Evolutionary conservation across 1,140 invertebrate species (phyloP).

Genomic region (Zeugodacus cucurbitae): DNA sequence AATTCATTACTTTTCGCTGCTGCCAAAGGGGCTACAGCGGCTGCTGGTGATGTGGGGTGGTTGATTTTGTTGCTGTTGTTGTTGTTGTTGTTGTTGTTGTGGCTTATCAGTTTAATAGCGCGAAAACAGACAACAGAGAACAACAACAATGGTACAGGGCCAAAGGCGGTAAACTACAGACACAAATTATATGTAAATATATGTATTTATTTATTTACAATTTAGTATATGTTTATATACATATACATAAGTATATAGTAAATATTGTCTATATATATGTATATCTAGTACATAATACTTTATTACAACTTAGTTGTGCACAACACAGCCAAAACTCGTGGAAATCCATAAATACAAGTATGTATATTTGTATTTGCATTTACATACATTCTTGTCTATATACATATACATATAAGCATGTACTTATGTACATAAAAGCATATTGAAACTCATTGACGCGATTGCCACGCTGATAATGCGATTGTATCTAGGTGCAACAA

Average conservation of each 20-base stretch:
- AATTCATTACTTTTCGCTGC: neutral
- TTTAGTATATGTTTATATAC: neutral
- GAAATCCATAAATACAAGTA: no score
- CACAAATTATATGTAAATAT: neutral
- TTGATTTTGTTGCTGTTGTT: neutral
- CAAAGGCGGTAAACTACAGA: neutral
- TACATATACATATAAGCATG: neutral
- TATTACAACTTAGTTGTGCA: neutral
- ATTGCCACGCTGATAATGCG: neutral
- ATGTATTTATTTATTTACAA: neutral
- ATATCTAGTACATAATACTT: neutral
- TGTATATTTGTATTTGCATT: no score
- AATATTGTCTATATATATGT: no score
- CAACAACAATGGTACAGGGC: neutral
- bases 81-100: neutral
- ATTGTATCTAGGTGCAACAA: neutral
- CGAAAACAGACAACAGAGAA: constrained; percentile 9
- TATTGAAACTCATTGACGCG: neutral
- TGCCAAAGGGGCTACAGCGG: neutral
- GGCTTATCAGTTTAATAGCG: neutral
- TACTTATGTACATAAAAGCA: neutral
- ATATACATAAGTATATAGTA: neutral
- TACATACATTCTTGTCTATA: no score
- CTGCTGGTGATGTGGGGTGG: neutral
- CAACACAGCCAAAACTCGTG: neutral